Evolutionary conservation across 2,113 vertebrate species (phyloP).

Genomic region (Cheirogaleus medius): DNA sequence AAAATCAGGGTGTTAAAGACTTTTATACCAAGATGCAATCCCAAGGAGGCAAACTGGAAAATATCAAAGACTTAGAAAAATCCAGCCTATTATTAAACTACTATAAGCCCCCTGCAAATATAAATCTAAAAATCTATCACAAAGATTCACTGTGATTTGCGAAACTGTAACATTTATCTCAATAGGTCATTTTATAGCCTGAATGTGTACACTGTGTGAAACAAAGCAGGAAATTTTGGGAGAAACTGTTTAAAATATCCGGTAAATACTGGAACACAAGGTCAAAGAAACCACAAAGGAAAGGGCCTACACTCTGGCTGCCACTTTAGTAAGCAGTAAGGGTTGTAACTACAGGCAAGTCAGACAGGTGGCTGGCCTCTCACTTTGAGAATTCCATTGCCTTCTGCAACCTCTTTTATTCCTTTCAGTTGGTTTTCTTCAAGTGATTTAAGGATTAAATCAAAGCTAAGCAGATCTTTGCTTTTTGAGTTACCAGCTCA

Average conservation of each 20-base stretch:
- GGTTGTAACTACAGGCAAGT: background rate
- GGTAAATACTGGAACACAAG: slow-evolving; percentile 56
- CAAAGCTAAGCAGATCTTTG: background rate
- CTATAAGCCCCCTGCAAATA: background rate
- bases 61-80: slow-evolving; percentile 27
- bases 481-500: background rate
- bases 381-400: background rate
- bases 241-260: slow-evolving; percentile 71
- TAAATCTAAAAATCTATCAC: background rate
- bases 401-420: background rate
- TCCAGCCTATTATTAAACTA: background rate
- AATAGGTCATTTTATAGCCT: slow-evolving; percentile 54
- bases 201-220: slow-evolving; percentile 25
- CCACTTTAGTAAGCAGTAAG: background rate
- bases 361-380: background rate
- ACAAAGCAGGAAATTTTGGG: slow-evolving; percentile 27
- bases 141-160: slow-evolving; percentile 46
- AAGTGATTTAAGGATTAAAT: background rate
- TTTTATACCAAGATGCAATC: background rate
- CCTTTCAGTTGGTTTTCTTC: background rate
- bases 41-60: slow-evolving; percentile 30
- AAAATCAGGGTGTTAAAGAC: background rate
- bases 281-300: slow-evolving; percentile 41
- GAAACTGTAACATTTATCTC: slow-evolving; percentile 59
- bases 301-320: background rate